Evolutionary conservation across 1,140 invertebrate genomes (phyloP).

Genomic region (Pygmarrhopalites habei): DNA sequence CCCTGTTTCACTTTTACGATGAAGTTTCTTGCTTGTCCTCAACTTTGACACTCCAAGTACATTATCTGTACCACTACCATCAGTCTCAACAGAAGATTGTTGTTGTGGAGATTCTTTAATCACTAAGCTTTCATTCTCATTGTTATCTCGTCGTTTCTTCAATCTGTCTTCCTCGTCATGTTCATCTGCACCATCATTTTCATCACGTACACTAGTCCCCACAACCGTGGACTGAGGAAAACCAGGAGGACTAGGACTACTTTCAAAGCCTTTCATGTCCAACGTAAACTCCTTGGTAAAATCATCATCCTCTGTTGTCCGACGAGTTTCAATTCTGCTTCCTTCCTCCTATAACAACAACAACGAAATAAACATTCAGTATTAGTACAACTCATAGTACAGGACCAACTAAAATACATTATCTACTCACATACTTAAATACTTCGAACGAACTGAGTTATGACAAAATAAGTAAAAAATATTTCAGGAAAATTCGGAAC

Average conservation of each 20-base stretch:
- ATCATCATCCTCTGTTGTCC: not conserved
- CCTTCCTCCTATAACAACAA: too few species aligned
- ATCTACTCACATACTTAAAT: too few species aligned
- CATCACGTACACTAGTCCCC: not conserved
- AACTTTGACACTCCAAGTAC: not conserved
- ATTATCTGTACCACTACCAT: not conserved
- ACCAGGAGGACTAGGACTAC: too few species aligned
- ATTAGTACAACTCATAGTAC: too few species aligned
- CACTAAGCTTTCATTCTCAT: not conserved
- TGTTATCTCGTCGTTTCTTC: not conserved
- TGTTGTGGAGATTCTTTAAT: not conserved
- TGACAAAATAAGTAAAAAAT: too few species aligned
- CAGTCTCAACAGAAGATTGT: not conserved
- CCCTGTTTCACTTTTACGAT: conserved; percentile 1
- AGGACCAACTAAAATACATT: too few species aligned
- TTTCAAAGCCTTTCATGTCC: too few species aligned
- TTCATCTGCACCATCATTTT: not conserved
- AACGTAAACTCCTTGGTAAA: not conserved
- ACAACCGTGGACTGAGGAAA: not conserved
- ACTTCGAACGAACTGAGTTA: too few species aligned
- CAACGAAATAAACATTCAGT: too few species aligned
- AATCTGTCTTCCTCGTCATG: not conserved
- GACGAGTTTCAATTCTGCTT: not conserved
- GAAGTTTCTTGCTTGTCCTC: not conserved
- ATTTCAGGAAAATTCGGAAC: too few species aligned